Percentiles rank a stretch among this genome's conserved stretches.
Evolutionary conservation across 2,113 vertebrate species (phyloP).

Genomic region (Bubo blakistoni): DNA sequence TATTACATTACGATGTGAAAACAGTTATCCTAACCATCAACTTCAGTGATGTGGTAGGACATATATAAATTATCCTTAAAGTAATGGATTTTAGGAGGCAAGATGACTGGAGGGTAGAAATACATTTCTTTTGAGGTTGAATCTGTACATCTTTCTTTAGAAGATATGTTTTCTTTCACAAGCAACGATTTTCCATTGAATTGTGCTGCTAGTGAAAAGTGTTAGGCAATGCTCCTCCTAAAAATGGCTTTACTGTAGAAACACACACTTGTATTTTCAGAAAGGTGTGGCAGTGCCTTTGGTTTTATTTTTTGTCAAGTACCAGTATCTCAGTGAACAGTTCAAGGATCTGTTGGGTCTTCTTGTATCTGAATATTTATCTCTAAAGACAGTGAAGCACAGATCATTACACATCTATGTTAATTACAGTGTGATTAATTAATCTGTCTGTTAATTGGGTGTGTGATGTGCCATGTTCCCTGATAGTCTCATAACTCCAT

Average conservation of each 20-base stretch:
- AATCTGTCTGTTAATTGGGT: not conserved
- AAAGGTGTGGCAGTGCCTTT: not conserved
- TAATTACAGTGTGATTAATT: constrained; percentile 26
- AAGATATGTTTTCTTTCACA: not conserved
- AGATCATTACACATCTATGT: not conserved
- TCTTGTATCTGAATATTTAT: not conserved
- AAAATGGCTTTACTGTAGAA: not conserved
- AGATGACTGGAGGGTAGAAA: not conserved
- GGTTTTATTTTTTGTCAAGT: not conserved
- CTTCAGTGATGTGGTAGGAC: not conserved
- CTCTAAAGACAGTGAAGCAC: not conserved
- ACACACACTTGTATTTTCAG: not conserved
- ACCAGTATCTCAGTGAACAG: not conserved
- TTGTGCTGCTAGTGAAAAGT: not conserved
- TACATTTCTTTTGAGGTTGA: not conserved
- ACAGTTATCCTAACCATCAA: not conserved
- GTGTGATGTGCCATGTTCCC: not conserved
- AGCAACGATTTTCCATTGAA: not conserved
- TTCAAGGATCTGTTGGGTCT: not conserved
- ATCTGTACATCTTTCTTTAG: not conserved
- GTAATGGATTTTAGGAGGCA: not conserved
- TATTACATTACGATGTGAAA: not conserved
- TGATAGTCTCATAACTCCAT: not conserved
- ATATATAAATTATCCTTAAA: not conserved
- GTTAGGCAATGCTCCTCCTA: not conserved